Conservation (phyloP, 2,113 vertebrate species). For the Equus przewalskii region DNA sequence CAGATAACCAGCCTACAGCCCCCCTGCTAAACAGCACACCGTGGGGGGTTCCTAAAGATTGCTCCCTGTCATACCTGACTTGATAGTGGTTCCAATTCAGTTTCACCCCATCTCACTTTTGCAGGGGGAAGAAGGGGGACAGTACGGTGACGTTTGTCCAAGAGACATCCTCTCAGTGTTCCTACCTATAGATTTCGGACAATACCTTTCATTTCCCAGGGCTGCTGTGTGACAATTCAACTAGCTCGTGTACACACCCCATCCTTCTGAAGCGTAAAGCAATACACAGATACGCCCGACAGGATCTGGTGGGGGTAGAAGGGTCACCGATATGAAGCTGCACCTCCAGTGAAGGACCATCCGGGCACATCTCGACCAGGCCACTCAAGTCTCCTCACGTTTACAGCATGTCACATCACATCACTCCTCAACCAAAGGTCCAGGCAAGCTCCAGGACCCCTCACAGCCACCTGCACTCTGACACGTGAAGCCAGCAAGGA, state of each 20-base stretch:
- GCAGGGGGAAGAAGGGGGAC: neutral
- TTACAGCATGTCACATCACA: fast-evolving
- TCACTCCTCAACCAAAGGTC: neutral
- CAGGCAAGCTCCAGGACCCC: neutral
- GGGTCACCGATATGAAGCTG: neutral
- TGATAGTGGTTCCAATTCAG: neutral
- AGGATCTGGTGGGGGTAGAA: neutral
- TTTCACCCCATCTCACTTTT: neutral
- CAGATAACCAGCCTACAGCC: neutral
- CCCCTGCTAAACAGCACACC: neutral
- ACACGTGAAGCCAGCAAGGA: neutral
- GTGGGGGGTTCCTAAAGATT: neutral
- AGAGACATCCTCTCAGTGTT: neutral
- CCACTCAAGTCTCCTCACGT: neutral
- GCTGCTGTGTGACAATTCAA: neutral
- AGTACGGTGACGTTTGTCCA: neutral
- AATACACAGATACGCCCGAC: neutral
- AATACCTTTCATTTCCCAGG: neutral
- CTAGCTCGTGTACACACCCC: neutral
- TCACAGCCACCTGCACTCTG: neutral
- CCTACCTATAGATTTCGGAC: neutral
- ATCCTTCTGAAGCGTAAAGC: neutral
- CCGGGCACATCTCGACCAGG: neutral
- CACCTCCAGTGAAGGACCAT: neutral
- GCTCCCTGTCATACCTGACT: neutral